A percentile compares a stretch with the other conserved stretches of the same genome.
phyloP scores from a whole-genome alignment of 2,797 vertebrate species.

The Eupleurogrammus muticus region DNA sequence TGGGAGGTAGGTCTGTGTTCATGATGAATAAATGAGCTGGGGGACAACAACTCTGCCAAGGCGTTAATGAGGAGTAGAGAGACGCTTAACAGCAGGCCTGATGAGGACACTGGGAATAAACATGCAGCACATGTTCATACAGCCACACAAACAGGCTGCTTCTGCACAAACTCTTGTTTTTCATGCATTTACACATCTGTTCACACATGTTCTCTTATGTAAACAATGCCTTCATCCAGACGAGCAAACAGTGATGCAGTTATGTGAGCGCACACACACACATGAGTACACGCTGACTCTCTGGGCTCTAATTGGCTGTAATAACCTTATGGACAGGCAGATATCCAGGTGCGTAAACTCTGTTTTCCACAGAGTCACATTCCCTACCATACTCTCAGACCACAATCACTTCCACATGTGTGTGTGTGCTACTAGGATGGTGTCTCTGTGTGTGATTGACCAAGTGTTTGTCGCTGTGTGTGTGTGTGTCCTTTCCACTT shows the following conservation, averaged over 20 bases:
- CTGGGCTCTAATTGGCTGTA: constrained; percentile 75
- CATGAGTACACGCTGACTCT: constrained; percentile 11
- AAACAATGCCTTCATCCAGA: constrained; percentile 59
- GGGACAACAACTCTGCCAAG: constrained; percentile 64
- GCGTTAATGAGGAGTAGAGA: constrained; percentile 47
- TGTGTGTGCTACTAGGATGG: constrained; percentile 62
- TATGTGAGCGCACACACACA: background rate
- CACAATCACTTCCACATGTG: constrained; percentile 84
- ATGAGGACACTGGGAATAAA: constrained; percentile 36
- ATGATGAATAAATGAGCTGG: constrained; percentile 60
- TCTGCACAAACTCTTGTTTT: constrained; percentile 51
- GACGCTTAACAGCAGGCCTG: constrained; percentile 41
- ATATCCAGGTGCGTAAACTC: constrained; percentile 82
- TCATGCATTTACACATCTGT: constrained; percentile 54
- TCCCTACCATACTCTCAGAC: constrained; percentile 57
- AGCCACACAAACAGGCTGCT: constrained; percentile 37
- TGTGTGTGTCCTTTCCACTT: constrained; percentile 67
- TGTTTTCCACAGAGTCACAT: constrained; percentile 71
- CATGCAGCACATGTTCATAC: constrained; percentile 31
- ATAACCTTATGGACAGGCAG: constrained; percentile 78
- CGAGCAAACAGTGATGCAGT: constrained; percentile 60
- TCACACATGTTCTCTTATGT: constrained; percentile 53
- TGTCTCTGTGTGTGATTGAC: constrained; percentile 53
- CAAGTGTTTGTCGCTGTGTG: constrained; percentile 67
- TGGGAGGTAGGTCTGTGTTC: constrained; percentile 52